phyloP scores from a whole-genome alignment of 2,113 vertebrate genomes.

The Lonchura striata region DNA sequence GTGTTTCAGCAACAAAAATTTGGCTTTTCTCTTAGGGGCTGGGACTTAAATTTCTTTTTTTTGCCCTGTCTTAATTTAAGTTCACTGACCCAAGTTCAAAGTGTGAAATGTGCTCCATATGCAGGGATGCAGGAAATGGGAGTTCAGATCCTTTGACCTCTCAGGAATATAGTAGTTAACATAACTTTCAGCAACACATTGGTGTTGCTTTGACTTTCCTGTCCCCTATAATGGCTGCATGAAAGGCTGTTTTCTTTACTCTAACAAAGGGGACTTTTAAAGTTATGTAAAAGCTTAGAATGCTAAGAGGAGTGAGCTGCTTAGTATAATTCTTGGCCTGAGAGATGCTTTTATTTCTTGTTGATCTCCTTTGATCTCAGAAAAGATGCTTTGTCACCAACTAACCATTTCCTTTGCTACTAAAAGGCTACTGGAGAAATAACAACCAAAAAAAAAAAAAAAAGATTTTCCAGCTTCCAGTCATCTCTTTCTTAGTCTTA shows the following conservation, averaged over 20 bases:
- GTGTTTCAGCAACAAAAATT: neutral
- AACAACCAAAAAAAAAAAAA: neutral
- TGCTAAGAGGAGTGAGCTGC: conserved; percentile 18
- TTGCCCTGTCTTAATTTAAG: neutral
- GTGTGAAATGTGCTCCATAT: neutral
- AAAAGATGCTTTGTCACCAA: conserved; percentile 8
- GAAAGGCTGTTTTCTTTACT: neutral
- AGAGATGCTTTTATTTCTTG: conserved; percentile 10
- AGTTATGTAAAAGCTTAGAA: neutral
- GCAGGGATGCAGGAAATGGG: neutral
- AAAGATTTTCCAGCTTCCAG: neutral
- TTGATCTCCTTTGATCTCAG: neutral
- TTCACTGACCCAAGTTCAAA: neutral
- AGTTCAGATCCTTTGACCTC: neutral
- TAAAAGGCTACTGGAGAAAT: neutral
- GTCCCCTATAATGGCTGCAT: neutral
- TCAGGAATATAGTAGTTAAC: neutral
- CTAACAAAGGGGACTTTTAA: neutral
- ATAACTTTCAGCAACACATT: neutral
- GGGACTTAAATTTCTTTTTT: neutral
- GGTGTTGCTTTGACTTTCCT: neutral
- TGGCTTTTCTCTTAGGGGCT: neutral
- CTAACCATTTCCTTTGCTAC: neutral
- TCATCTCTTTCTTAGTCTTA: neutral
- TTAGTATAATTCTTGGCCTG: conserved; percentile 30